Evolutionary conservation across 2,797 vertebrate species (phyloP).

Genomic region (Dipus sagitta): DNA sequence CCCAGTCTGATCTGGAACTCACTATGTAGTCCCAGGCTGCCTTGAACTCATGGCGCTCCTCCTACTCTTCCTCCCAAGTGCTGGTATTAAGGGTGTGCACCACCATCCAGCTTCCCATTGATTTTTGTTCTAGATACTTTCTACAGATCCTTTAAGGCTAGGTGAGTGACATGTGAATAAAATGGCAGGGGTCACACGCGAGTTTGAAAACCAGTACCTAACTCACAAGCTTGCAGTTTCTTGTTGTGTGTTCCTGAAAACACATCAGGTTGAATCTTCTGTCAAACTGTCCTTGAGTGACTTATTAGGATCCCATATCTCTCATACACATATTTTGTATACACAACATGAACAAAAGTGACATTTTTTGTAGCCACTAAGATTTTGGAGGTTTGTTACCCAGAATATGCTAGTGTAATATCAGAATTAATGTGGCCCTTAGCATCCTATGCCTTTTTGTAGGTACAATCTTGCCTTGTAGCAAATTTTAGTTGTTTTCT

Average conservation of each 20-base stretch:
- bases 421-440: not conserved
- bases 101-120: too few relatives aligned
- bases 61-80: too few relatives aligned
- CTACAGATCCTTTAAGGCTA: not conserved
- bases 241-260: conserved; percentile 10
- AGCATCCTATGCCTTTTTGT: not conserved
- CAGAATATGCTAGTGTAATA: not conserved
- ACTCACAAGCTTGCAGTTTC: not conserved
- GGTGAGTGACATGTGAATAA: not conserved
- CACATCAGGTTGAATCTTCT: not conserved
- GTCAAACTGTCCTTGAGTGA: not conserved
- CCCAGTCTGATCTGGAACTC: too few relatives aligned
- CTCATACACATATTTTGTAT: not conserved
- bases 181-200: not conserved
- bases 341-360: not conserved
- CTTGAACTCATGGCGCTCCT: too few relatives aligned
- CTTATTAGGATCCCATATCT: not conserved
- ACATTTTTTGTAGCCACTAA: not conserved
- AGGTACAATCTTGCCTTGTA: not conserved
- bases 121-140: not conserved
- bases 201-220: not conserved
- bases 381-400: conserved; percentile 25
- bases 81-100: too few relatives aligned
- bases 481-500: not conserved
- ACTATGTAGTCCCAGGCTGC: too few relatives aligned